Evolutionary conservation across 2,113 vertebrate species (phyloP).

Genomic region (Bos indicus): DNA sequence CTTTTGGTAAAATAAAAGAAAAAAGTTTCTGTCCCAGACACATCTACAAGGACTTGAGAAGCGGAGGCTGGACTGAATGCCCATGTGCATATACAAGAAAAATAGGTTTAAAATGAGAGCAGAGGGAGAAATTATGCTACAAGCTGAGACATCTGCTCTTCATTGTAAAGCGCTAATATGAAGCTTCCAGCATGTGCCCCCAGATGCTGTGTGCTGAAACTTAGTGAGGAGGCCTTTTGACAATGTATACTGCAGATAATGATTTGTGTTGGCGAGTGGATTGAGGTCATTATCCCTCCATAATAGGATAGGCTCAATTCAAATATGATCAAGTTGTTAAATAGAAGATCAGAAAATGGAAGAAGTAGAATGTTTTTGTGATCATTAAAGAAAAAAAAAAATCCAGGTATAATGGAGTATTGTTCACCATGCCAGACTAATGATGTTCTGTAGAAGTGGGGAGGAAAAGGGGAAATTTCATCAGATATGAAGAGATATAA

Average conservation of each 20-base stretch:
- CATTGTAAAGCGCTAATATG: not conserved
- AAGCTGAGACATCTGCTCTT: not conserved
- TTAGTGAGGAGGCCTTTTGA: constrained; percentile 38
- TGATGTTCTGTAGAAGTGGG: constrained; percentile 77
- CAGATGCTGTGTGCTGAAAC: not conserved
- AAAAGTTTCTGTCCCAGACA: not conserved
- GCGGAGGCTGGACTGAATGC: not conserved
- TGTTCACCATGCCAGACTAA: constrained; percentile 81
- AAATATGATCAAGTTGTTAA: constrained; percentile 79
- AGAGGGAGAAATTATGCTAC: not conserved
- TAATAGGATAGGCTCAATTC: constrained; percentile 75
- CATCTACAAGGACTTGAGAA: not conserved
- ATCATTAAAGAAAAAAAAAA: constrained; percentile 78
- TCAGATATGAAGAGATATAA: constrained; percentile 84
- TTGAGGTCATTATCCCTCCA: constrained; percentile 71
- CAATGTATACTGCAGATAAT: constrained; percentile 49
- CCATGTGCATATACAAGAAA: not conserved
- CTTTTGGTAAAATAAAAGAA: not conserved
- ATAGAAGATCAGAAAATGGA: constrained; percentile 78
- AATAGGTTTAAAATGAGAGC: not conserved
- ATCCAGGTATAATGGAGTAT: constrained; percentile 82
- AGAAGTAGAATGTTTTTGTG: constrained; percentile 69
- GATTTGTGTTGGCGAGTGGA: constrained; percentile 53
- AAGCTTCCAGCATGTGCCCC: constrained; percentile 23
- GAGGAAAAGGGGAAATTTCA: constrained; percentile 78